A percentile compares a stretch with the other conserved stretches of the same genome.
Conservation (phyloP, 2,113 vertebrate genomes). For the human region DNA sequence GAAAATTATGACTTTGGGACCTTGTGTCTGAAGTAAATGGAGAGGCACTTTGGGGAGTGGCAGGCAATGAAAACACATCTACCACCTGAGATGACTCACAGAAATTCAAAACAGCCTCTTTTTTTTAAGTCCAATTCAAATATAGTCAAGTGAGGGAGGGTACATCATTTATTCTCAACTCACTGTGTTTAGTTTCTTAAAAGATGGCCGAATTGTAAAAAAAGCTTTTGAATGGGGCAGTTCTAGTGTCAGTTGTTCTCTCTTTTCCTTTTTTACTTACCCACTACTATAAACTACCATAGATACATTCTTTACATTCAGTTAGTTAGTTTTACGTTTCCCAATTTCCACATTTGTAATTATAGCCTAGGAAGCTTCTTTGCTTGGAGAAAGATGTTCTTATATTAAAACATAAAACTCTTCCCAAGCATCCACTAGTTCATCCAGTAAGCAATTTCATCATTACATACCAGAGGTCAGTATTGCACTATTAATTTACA, state of each 20-base stretch:
- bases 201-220: not conserved
- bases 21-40: not conserved
- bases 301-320: not conserved
- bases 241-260: not conserved
- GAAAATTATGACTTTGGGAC: not conserved
- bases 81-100: not conserved
- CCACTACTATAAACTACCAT: not conserved
- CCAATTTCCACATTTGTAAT: not conserved
- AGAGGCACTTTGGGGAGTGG: not conserved
- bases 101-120: not conserved
- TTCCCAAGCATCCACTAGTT: not conserved
- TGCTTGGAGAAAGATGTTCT: not conserved
- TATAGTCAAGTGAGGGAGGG: not conserved
- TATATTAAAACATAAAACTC: not conserved
- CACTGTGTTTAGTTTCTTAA: not conserved
- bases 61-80: not conserved
- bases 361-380: not conserved
- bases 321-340: not conserved
- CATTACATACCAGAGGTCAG: conserved; percentile 86
- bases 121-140: not conserved
- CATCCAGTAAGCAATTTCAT: conserved; percentile 57
- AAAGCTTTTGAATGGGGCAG: not conserved
- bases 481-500: conserved; percentile 80
- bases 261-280: not conserved
- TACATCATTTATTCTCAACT: not conserved